A percentile compares a stretch with the other conserved stretches of the same genome.
Evolutionary conservation across 2,888 invertebrate genomes (phyloP).

Genomic region (Myopa tessellatipennis): DNA sequence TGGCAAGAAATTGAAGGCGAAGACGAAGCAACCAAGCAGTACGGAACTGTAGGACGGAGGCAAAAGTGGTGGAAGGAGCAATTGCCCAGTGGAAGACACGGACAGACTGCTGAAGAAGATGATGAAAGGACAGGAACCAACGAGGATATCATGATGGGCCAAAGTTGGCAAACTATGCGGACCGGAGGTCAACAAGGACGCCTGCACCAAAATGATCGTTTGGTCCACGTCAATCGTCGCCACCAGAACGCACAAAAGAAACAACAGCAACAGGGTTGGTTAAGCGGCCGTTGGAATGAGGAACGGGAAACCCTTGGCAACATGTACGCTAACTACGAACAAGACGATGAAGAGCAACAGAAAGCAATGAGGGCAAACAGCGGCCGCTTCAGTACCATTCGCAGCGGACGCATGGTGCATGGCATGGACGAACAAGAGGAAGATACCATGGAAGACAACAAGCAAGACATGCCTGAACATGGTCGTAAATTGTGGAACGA

Average conservation of each 20-base stretch:
- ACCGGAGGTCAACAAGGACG: neutral
- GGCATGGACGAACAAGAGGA: slow-evolving; percentile 12
- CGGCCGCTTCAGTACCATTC: slow-evolving; percentile 3
- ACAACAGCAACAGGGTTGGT: slow-evolving; percentile 1
- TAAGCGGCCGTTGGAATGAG: neutral
- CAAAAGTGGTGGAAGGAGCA: slow-evolving; percentile 1
- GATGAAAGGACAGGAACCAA: neutral
- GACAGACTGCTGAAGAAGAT: neutral
- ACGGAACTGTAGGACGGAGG: neutral
- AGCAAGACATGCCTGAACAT: neutral
- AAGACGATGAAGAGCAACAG: neutral
- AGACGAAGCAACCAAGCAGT: neutral
- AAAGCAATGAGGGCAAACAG: neutral
- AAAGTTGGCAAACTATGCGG: neutral
- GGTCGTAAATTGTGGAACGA: neutral
- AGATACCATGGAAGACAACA: neutral
- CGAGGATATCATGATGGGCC: neutral
- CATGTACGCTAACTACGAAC: neutral
- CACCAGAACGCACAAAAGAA: neutral
- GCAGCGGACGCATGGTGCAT: slow-evolving; percentile 19
- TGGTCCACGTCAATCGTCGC: slow-evolving; percentile 33
- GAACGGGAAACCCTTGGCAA: neutral
- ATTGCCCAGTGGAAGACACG: neutral
- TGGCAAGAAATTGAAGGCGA: neutral
- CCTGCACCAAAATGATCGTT: slow-evolving; percentile 26